Conservation (phyloP, 2,113 vertebrate genomes). For the Cephalophus harveyi region DNA sequence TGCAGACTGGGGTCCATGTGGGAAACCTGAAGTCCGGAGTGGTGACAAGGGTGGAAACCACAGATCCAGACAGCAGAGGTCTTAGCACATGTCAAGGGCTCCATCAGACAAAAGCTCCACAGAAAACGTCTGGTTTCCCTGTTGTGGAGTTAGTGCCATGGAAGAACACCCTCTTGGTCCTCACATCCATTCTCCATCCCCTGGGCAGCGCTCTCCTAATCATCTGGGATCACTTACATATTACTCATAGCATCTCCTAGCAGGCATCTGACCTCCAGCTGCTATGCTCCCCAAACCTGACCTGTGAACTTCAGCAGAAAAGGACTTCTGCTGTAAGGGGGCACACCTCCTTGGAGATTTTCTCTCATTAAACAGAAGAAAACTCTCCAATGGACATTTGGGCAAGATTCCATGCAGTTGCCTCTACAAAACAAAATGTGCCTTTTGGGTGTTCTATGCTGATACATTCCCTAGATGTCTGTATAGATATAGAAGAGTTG, state of each 20-base stretch:
- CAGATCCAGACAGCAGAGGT: background rate
- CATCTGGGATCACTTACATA: slow-evolving; percentile 60
- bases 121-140: background rate
- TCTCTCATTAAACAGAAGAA: slow-evolving; percentile 63
- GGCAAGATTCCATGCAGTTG: background rate
- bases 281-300: slow-evolving; percentile 60
- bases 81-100: background rate
- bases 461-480: background rate
- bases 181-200: slow-evolving; percentile 42
- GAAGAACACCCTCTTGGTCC: background rate
- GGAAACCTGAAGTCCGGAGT: background rate
- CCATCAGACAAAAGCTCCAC: background rate
- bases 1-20: background rate
- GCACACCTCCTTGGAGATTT: slow-evolving; percentile 45
- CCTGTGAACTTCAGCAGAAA: slow-evolving; percentile 67
- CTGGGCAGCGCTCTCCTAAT: background rate
- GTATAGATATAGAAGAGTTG: background rate
- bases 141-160: background rate
- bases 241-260: slow-evolving; percentile 63
- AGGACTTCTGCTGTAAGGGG: slow-evolving; percentile 57
- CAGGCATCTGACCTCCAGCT: slow-evolving; percentile 62
- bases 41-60: background rate
- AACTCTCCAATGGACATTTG: slow-evolving; percentile 42
- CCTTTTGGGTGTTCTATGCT: background rate
- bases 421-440: background rate